These are phyloP conservation scores for Gryllus bimaculatus DNA, from an alignment of 1,140 invertebrate species.

Conservation along the genomic window DNA sequence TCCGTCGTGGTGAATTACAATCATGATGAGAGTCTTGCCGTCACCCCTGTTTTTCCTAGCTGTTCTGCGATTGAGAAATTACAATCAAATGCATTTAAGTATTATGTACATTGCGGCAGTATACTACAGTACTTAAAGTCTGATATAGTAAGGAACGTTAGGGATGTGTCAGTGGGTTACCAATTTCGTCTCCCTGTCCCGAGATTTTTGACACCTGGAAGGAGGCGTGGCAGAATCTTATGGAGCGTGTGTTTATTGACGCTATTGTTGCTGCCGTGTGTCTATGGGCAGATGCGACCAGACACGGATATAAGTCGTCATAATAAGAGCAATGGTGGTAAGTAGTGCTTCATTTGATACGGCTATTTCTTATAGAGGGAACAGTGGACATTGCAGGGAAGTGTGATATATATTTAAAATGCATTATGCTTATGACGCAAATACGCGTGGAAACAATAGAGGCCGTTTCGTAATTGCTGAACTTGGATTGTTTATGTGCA, in stretches of 20 bases:
- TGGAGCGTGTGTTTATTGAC: not conserved
- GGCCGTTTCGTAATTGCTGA: not conserved
- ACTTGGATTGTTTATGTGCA: not conserved
- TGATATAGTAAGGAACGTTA: not conserved
- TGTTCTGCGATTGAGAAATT: too few species aligned
- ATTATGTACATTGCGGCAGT: not conserved
- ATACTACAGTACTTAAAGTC: not conserved
- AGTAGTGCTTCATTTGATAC: not conserved
- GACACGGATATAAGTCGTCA: not conserved
- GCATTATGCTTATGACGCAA: not conserved
- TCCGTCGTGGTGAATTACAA: too few species aligned
- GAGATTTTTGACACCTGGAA: not conserved
- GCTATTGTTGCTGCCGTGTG: not conserved
- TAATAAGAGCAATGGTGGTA: not conserved
- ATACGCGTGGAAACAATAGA: not conserved
- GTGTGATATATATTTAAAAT: not conserved
- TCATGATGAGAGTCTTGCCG: too few species aligned
- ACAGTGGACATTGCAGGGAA: not conserved
- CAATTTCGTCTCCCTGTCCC: not conserved
- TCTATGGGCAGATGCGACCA: not conserved
- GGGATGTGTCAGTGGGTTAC: not conserved
- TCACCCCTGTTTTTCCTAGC: too few species aligned
- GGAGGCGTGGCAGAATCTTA: not conserved
- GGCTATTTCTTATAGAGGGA: not conserved
- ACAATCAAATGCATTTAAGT: too few species aligned